Base-by-base conservation (phyloP, 2,113 vertebrate genomes). In the Pelmatolapia mariae region DNA sequence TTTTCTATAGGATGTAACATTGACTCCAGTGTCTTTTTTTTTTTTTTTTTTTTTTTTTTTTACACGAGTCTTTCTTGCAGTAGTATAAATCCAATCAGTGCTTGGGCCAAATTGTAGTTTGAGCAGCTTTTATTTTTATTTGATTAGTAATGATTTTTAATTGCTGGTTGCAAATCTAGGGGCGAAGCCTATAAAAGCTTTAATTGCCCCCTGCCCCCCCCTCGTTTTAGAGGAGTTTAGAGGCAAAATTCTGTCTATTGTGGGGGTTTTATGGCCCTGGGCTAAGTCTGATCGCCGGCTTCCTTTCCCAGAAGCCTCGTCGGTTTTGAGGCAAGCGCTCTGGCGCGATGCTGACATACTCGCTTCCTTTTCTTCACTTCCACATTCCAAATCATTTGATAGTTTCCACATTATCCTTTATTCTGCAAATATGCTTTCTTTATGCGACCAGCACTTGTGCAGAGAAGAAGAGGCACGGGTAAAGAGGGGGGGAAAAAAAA, bases 121-220 rank as follows among this genome's bases (percentile, higher is more conserved):
- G 83, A 94, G 89, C 87, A 88, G 92, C 93, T 95, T 95, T 93
- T 91, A 93, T 95, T 97, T 96, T 96, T 94, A 96, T 96, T 96
- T 96, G 94, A 97, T 96, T 95, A 95, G 95, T 94, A 96, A 96
- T 95, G 93, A 95, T 96, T 95, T 96, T 96, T 96, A 95, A 96
- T 96, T 95, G 93, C 94, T 52, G 85, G 91, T 93, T 95, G 87
- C 93, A 95, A 95, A 95, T 95, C 90, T 93, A 82, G 89, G 90
- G 91, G 91, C 66, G 86, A 93, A 93, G 79, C 94, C 93, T 94
- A 95, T 96, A 95, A 96, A 96, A 52, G 76, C 57, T 94, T 95
- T 95, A 96, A 96, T 95, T 95, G 93, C 93, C 92, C 93, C n/a
- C n/a, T n/a, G n/a, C 89, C 90, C 89, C 82, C 61, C 54, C 19